A percentile compares a stretch with the other conserved stretches of the same genome.
Evolutionary conservation across 2,113 vertebrate genomes (phyloP).

Genomic region (Pseudorectes ferrugineus): DNA sequence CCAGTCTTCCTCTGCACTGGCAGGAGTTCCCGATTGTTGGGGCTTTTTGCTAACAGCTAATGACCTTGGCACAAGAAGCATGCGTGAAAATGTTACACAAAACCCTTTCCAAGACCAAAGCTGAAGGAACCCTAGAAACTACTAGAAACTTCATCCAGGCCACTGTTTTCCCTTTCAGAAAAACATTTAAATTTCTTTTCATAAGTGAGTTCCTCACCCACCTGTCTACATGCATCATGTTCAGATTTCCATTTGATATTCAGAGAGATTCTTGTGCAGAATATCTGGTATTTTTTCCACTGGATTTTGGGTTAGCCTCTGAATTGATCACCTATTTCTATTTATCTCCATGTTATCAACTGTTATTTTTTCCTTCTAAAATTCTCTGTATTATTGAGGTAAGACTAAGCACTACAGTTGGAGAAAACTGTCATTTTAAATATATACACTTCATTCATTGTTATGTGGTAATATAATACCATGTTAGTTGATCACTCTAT

Average conservation of each 20-base stretch:
- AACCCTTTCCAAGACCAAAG: background rate
- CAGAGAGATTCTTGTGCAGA: background rate
- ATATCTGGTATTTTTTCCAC: background rate
- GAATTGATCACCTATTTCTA: background rate
- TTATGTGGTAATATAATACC: background rate
- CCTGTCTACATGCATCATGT: background rate
- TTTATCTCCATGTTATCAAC: background rate
- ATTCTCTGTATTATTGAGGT: background rate
- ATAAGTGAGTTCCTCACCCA: background rate
- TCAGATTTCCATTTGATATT: background rate
- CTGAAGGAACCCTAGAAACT: background rate
- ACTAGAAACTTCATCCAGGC: background rate
- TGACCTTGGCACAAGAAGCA: background rate
- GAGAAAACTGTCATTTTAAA: background rate
- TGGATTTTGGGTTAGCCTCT: background rate
- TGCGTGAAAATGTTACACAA: background rate
- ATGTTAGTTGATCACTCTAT: background rate
- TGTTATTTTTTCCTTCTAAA: background rate
- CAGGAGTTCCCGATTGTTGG: background rate
- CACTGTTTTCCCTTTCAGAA: background rate
- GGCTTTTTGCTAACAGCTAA: background rate
- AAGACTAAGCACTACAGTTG: background rate
- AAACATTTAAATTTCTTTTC: background rate
- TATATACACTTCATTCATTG: background rate
- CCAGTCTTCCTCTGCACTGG: background rate